These are phyloP conservation scores for Nesogale talazaci DNA, from an alignment of 2,113 vertebrate species.

Conservation along the genomic window DNA sequence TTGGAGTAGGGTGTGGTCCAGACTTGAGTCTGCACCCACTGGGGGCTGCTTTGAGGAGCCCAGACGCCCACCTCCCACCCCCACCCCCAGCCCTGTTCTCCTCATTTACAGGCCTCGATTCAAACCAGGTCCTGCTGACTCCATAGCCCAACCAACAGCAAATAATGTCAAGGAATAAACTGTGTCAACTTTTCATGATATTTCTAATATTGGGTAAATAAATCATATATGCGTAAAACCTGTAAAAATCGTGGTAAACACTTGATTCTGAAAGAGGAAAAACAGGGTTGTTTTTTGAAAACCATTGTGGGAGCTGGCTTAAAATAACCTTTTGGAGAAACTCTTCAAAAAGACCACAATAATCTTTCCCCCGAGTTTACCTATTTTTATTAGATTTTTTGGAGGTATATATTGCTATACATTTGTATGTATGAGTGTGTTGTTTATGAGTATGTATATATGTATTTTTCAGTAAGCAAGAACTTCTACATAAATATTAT, in stretches of 20 bases:
- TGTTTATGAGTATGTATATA: neutral
- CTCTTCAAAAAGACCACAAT: neutral
- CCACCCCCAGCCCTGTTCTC: too few relatives aligned
- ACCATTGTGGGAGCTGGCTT: neutral
- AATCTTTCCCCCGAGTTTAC: neutral
- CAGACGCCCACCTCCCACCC: neutral
- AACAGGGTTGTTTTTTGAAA: slow-evolving; percentile 1
- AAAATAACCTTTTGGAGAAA: neutral
- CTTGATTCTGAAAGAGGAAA: slow-evolving; percentile 28
- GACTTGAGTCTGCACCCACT: neutral
- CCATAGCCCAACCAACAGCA: neutral
- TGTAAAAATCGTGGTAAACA: neutral
- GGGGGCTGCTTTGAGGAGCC: neutral
- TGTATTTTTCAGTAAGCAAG: neutral
- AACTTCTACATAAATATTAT: neutral
- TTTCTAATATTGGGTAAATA: neutral
- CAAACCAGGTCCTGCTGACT: neutral
- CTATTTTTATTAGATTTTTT: neutral
- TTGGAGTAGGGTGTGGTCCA: neutral
- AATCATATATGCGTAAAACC: neutral
- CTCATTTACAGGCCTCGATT: neutral
- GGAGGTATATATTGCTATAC: neutral
- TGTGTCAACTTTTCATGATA: neutral
- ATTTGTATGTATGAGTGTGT: neutral
- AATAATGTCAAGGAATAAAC: neutral